phyloP scores from a whole-genome alignment of 2,113 vertebrate species.

The Columba janthina region DNA sequence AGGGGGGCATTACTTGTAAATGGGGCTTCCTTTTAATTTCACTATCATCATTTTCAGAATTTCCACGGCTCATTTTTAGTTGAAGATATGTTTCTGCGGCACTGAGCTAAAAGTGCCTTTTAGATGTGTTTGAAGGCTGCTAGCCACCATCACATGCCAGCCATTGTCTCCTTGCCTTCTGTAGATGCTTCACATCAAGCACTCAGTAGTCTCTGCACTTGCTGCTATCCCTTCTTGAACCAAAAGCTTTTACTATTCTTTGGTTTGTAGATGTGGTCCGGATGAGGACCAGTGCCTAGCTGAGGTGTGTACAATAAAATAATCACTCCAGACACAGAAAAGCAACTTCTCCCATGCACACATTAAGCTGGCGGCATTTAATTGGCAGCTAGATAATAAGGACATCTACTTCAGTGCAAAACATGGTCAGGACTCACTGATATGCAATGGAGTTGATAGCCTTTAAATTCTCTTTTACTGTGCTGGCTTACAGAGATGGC shows the following conservation, averaged over 20 bases:
- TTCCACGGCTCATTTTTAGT: background rate
- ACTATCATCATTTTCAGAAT: background rate
- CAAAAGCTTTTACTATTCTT: background rate
- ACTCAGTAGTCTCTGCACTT: background rate
- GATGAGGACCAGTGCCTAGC: background rate
- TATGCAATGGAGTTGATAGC: constrained; percentile 37
- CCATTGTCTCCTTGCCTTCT: background rate
- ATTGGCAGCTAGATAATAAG: constrained; percentile 60
- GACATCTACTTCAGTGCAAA: constrained; percentile 63
- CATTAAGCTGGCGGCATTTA: constrained; percentile 41
- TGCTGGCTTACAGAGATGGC: constrained; percentile 50
- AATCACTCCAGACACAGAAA: background rate
- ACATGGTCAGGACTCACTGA: constrained; percentile 39
- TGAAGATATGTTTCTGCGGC: background rate
- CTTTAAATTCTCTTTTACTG: constrained; percentile 64
- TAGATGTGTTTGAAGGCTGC: constrained; percentile 15
- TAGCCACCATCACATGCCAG: background rate
- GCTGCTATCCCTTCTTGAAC: background rate
- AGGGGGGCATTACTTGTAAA: background rate
- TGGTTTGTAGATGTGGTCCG: background rate
- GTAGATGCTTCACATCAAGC: background rate
- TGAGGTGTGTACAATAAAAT: background rate
- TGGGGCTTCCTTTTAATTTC: background rate
- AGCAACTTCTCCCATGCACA: background rate
- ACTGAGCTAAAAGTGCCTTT: constrained; percentile 17